Base-by-base conservation (phyloP, 2,797 vertebrate genomes). In the Hyperoplus lanceolatus region DNA sequence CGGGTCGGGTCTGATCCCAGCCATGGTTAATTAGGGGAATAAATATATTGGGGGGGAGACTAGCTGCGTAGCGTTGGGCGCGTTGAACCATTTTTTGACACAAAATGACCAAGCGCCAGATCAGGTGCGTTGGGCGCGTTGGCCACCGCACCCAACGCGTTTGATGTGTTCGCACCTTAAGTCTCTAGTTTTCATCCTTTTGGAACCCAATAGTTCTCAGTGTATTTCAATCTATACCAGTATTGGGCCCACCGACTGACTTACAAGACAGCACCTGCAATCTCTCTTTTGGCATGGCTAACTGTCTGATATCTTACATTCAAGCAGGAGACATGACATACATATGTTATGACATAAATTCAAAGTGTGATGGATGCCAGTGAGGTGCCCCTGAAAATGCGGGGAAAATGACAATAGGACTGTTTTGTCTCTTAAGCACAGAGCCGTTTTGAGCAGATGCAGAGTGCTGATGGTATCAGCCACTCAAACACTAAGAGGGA, bases 291-390 rank as follows among this genome's bases (percentile, higher is more conserved):
- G 56, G 16, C 39, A 4, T 4, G 18, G 21, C 45, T 51, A 50
- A 13, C 15, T 14, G 29, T 38, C 11, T 4, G 21, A 46, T 60
- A 42, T 60, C 61, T 54, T 21, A 12, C n/a, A 55, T 36, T 4
- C n/a, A 42, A 43, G 60, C 18, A 5, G 11, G 2, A 36, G 38
- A 70, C 41, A 48, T 0, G 8, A 59, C 12, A 69, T 53, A 39
- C 9, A 55, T 57, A 39, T 69, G 68, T 75, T 53, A 14, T 72
- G 74, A 74, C 66, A 85, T 73, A 73, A 53, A 70, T 59, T 42
- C 73, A 29, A 59, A 79, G 49, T 60, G 66, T 77, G 81, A 89
- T 62, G 57, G 74, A 82, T 77, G 51, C 70, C 36, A 57, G 48
- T 1, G 42, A 42, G 56, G 1, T 1, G 12, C 60, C 21, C 21